Base-by-base conservation (phyloP, 2,797 vertebrate genomes). In the Columba guinea region DNA sequence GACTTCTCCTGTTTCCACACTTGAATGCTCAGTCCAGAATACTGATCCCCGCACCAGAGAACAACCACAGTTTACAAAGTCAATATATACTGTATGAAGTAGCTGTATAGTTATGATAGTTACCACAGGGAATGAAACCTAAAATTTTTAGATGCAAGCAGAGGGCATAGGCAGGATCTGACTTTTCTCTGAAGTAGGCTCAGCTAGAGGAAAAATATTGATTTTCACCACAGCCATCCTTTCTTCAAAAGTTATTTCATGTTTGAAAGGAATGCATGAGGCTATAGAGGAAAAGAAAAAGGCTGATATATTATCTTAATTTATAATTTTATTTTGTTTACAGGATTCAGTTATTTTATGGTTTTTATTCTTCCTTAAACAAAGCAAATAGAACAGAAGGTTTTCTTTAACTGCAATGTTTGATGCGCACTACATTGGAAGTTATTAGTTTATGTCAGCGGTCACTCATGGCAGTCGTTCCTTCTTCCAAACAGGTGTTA, bases 241-340 rank as follows among this genome's bases (percentile, higher is more conserved):
- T 93, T 87, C 90, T 95, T 97, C 97, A 96, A 94, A 97, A 95
- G 95, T 94, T 95, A 94, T 96, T 97, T 97, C 93, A 96, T 94
- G 90, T 97, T 96, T 89, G 93, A 97, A 97, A 96, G 95, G 91
- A 96, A 93, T 88, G 82, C 65, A 70, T 94, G 92, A 95, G 80
- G 86, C 94, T 92, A 80, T 56, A 87, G 93, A 95, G 96, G 83
- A 93, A 71, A 89, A 93, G 93, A 79, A 96, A 94, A 94, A 82
- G 48, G 24, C 11, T 87, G 77, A 68, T 90, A 94, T 90, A 94
- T 93, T 94, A 96, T 94, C 91, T 94, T 92, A 97, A 94, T 96
- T 93, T 91, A 90, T 89, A 77, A 87, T 79, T 93, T 96, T 91
- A 81, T 96, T 93, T 91, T 82, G 90, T 90, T 95, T 92, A 90